A percentile compares a stretch with the other conserved stretches of the same genome.
These are phyloP conservation scores for Teleogryllus oceanicus DNA, from an alignment of 2,888 invertebrate species.

Conservation along the genomic window DNA sequence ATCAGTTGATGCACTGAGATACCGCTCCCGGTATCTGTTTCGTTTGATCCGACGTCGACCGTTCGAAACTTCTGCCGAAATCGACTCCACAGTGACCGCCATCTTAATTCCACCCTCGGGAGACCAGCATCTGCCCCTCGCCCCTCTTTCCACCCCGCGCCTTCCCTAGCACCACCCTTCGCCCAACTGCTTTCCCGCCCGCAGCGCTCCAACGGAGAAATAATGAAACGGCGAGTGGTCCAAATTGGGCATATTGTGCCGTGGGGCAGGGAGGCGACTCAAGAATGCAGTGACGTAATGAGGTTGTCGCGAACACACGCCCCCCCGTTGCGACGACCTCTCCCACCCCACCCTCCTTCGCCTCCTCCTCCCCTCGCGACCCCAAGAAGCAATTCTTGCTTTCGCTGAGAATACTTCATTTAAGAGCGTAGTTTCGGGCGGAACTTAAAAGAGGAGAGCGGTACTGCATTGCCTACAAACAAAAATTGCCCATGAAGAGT, in stretches of 20 bases:
- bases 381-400: background rate
- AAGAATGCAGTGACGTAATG: conserved; percentile 2
- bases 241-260: conserved; percentile 12
- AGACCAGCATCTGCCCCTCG: background rate
- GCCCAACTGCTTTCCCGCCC: too few relatives aligned
- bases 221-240: background rate
- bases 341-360: background rate
- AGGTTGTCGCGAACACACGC: background rate
- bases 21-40: too few relatives aligned
- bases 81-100: too few relatives aligned
- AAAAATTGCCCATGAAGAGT: too few relatives aligned
- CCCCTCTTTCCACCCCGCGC: background rate
- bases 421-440: too few relatives aligned
- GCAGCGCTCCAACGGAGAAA: background rate
- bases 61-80: too few relatives aligned
- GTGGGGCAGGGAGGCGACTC: background rate
- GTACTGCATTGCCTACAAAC: too few relatives aligned
- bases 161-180: background rate
- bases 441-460: too few relatives aligned
- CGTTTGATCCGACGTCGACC: too few relatives aligned
- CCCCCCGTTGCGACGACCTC: background rate
- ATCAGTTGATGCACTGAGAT: too few relatives aligned
- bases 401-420: too few relatives aligned
- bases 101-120: too few relatives aligned
- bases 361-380: background rate